These are phyloP conservation scores for Drosophila orena DNA, from an alignment of 1,140 invertebrate species.

Conservation along the genomic window DNA sequence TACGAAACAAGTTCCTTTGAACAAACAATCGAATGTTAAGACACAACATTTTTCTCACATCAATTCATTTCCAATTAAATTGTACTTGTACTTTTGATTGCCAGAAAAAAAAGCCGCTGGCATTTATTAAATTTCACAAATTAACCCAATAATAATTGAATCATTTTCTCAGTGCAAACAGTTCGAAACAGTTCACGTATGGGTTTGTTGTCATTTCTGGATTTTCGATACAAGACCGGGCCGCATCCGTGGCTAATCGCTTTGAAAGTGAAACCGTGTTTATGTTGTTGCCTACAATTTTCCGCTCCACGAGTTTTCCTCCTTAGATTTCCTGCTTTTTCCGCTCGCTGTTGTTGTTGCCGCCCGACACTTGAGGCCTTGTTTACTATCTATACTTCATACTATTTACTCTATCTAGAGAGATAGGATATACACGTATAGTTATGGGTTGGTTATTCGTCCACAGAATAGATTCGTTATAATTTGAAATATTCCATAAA, in stretches of 20 bases:
- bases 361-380: constrained; percentile 46
- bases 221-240: constrained; percentile 61
- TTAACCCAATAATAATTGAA: too few species aligned
- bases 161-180: constrained; percentile 17
- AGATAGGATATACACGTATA: background rate
- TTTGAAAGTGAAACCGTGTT: constrained; percentile 82
- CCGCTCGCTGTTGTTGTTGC: constrained; percentile 1
- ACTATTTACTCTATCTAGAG: too few species aligned
- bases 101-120: too few species aligned
- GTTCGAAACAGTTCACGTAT: constrained; percentile 51
- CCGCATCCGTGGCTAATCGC: constrained; percentile 77
- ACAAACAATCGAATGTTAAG: too few species aligned
- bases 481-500: too few species aligned
- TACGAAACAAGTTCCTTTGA: too few species aligned
- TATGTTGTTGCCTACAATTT: constrained; percentile 68
- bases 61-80: too few species aligned
- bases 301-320: constrained; percentile 41
- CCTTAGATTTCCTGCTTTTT: constrained; percentile 46
- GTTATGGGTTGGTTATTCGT: too few species aligned
- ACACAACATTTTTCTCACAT: background rate
- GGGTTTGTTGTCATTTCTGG: constrained; percentile 39
- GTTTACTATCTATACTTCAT: too few species aligned
- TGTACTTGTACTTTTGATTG: too few species aligned
- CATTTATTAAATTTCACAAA: too few species aligned
- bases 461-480: too few species aligned